Evolutionary conservation across 2,113 vertebrate genomes (phyloP).

Genomic region (mouse (Mus musculus)): GRCm39 chr10:46074001-46074500

Average conservation of each 20-base stretch:
- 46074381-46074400: conserved; percentile 62
- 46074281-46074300: conserved; percentile 50
- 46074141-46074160: background rate
- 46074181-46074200: background rate
- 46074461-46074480: background rate
- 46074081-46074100: background rate
- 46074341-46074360: conserved; percentile 65
- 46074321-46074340: conserved; percentile 48
- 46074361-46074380: conserved; percentile 30
- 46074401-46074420: conserved; percentile 22
- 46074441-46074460: conserved; percentile 15
- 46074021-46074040: background rate
- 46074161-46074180: background rate
- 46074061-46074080: background rate
- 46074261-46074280: conserved; percentile 48
- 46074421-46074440: conserved; percentile 37
- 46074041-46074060: background rate
- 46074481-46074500: conserved; percentile 28
- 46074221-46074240: background rate
- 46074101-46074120: background rate
- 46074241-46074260: conserved; percentile 38
- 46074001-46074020: background rate
- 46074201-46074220: background rate
- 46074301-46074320: conserved; percentile 37
- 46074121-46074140: background rate